Evolutionary conservation across 2,113 vertebrate species (phyloP).

Genomic region (Aspidoscelis tigris): DNA sequence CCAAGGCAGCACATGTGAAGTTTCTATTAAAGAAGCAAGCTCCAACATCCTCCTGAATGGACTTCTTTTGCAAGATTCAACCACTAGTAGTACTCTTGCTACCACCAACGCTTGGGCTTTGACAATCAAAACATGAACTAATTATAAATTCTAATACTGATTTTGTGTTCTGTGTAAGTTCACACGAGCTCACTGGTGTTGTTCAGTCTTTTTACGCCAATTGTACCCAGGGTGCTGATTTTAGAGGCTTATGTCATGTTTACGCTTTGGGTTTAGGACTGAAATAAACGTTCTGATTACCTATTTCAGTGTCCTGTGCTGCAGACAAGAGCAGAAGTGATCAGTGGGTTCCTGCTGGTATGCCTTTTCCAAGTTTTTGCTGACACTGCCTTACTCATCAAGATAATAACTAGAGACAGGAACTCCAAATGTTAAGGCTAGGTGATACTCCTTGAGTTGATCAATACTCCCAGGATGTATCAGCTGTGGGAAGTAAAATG

Average conservation of each 20-base stretch:
- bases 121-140: too few relatives aligned
- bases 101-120: too few relatives aligned
- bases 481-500: not conserved
- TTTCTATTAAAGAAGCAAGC: slow-evolving; percentile 17
- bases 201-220: too few relatives aligned
- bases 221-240: too few relatives aligned
- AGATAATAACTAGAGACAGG: fast-evolving
- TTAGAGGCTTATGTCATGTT: too few relatives aligned
- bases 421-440: not conserved
- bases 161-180: too few relatives aligned
- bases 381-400: slow-evolving; percentile 17
- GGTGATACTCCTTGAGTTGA: not conserved
- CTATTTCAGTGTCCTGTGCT: not conserved
- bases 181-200: too few relatives aligned
- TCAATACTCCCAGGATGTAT: not conserved
- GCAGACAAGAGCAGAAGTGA: not conserved
- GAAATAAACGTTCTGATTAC: not conserved
- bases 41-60: not conserved
- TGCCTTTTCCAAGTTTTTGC: not conserved
- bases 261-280: too few relatives aligned
- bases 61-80: too few relatives aligned
- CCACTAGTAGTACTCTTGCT: too few relatives aligned
- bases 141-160: too few relatives aligned
- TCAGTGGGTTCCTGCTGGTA: not conserved
- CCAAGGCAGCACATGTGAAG: not conserved